Base-by-base conservation (phyloP, 2,113 vertebrate genomes). In the Perca flavescens region DNA sequence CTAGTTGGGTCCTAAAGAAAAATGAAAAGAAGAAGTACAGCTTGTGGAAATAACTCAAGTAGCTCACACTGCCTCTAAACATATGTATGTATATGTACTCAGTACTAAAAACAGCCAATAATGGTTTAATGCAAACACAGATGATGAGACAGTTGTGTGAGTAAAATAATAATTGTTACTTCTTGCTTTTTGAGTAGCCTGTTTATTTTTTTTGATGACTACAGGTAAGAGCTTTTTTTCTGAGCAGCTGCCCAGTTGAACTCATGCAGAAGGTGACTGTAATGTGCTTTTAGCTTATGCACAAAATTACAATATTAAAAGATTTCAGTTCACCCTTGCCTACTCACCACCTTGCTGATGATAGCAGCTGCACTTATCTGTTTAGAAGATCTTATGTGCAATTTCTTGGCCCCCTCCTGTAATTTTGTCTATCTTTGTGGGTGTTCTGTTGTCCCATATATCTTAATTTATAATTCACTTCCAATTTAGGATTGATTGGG, bases 281-380 rank as follows among this genome's bases (percentile, higher is more conserved):
- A 14, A 47, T 50, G 57, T 56, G 34, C 54, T 74, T 75, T 81
- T 21, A 50, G 65, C n/a, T 21, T 10, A 6, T 43, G 47, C 13
- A 9, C 28, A 66, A 19, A 52, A 21, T 77, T 80, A 28, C 25
- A 66, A 19, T 57, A 16, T 77, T 83, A 28, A 70, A 83, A 80
- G 22, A 60, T 63, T 64, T 57, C 63, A 28, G 21, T 70, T 56
- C 74, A 62, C 62, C 31, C 49, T 74, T 57, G 12, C 57, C 43
- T 64, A 46, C 22, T 21, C 21, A 36, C 53, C 69, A 65, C 50
- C 63, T 79, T 53, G 70, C 57, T 82, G 40, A 65, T 57, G 56
- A 57, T 60, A 28, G 77, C 81, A 84, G 74, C 80, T 77, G 68
- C 46, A 61, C 28, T 67, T 52, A 66, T 80, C 74, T 62, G 54